Evolutionary conservation across 2,888 invertebrate species (phyloP).

Genomic region (Flexamia atlantica): DNA sequence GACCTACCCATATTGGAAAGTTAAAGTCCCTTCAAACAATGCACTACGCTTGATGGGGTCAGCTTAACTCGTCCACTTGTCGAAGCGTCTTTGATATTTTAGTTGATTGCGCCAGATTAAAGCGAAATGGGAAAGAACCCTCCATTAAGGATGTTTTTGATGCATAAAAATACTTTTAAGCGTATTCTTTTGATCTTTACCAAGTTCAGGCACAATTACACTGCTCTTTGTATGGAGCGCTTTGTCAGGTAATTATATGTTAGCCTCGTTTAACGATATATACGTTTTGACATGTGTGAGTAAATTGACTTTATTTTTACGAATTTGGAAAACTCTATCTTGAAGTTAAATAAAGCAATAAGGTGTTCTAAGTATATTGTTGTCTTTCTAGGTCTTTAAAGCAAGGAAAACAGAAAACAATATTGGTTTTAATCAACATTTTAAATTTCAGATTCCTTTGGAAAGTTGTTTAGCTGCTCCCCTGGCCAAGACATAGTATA

Average conservation of each 20-base stretch:
- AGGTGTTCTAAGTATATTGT: too few relatives aligned
- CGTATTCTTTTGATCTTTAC: neutral
- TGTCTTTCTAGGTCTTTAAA: too few relatives aligned
- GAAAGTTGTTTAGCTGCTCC: too few relatives aligned
- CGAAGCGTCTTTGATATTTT: constrained; percentile 13
- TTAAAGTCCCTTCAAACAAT: neutral
- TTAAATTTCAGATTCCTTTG: too few relatives aligned
- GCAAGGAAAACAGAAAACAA: too few relatives aligned
- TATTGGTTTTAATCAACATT: too few relatives aligned
- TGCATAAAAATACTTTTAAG: neutral
- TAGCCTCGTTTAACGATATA: neutral
- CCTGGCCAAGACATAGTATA: too few relatives aligned
- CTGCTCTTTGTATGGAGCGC: neutral
- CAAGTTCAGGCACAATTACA: neutral
- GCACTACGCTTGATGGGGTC: neutral
- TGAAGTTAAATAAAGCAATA: too few relatives aligned
- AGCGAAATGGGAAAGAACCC: constrained; percentile 5
- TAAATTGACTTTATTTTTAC: too few relatives aligned
- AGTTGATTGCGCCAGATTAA: neutral
- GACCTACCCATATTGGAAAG: neutral
- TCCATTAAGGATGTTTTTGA: constrained; percentile 7
- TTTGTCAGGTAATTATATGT: neutral
- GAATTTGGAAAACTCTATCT: too few relatives aligned
- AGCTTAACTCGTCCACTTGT: neutral
- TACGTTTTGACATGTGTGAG: neutral